Percentiles rank a stretch among this genome's conserved stretches.
These are phyloP conservation scores for Oreotragus oreotragus DNA, from an alignment of 2,113 vertebrate genomes.

Conservation along the genomic window DNA sequence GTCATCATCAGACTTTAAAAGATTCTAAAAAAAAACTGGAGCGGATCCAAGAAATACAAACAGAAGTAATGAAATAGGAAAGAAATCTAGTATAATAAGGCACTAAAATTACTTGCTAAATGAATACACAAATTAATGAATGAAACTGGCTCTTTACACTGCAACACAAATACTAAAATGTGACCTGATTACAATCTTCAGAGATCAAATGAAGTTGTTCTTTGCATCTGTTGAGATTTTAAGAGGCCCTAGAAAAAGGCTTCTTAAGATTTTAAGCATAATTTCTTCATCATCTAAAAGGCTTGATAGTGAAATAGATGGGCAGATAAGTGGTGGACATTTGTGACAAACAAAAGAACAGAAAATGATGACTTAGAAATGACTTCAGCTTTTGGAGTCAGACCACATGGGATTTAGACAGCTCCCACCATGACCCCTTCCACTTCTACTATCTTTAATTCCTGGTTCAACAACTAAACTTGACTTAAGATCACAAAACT, in stretches of 20 bases:
- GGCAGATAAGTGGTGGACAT: not conserved
- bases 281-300: not conserved
- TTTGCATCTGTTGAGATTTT: constrained; percentile 45
- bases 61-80: constrained; percentile 29
- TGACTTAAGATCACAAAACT: not conserved
- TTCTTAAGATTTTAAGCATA: constrained; percentile 12
- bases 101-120: constrained; percentile 47
- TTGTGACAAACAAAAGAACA: not conserved
- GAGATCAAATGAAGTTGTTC: not conserved
- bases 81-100: constrained; percentile 10
- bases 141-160: constrained; percentile 40
- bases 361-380: not conserved
- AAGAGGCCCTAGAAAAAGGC: not conserved
- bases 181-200: constrained; percentile 65
- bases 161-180: not conserved
- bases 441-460: not conserved
- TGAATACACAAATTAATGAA: constrained; percentile 61
- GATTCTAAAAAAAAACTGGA: constrained; percentile 42
- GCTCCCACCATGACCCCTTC: accelerated
- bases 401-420: not conserved
- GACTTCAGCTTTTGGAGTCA: not conserved
- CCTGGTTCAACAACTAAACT: not conserved
- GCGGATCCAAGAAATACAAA: constrained; percentile 35
- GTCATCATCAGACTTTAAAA: constrained; percentile 9
- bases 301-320: not conserved